Evolutionary conservation across 2,888 invertebrate species (phyloP), one percentile per base, ranked within the genome.

Genomic region (Hypercompe scribonia): DNA sequence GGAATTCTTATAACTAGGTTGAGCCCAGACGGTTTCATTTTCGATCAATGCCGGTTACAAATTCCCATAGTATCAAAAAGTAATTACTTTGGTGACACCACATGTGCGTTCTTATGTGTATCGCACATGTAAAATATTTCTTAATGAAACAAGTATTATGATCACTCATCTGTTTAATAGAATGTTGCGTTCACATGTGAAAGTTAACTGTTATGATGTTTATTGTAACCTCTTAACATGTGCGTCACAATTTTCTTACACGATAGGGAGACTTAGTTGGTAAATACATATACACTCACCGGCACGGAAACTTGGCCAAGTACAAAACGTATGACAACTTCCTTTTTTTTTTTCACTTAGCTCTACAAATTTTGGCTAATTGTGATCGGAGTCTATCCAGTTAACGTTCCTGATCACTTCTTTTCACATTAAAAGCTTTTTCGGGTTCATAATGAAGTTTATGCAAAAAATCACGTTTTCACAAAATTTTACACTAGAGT

Each of bases 41-140:
- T 39, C 24, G 50, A 15, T 13, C 7, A 61, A 18, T 61, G 33
- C 11, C 18, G 21, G 67, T 50, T 63, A n/a, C 34, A 72, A 34
- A 46, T 68, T 68, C 65, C 31, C 68, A 73, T 68, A 73, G 15
- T 54, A 67, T n/a, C 50, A 71, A 68, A 68, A 64, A 39, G 42
- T 69, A 73, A 83, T 74, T 79, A 73, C 65, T 69, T 73, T 75
- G 61, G 50, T 68, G 71, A 42, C 50, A 70, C 42, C 68, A 58
- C 36, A 13, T 68, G 68, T 74, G 70, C 34, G 34, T 61, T 13
- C 61, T 72, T 68, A 78, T 82, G 72, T 80, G 72, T 54, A 67
- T 72, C 80, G 74, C 76, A 76, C 74, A 73, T 76, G 82, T 82
- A 78, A 73, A 75, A 82, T 78, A 54, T 54, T 54, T 54, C 24